Conservation (phyloP, 2,888 invertebrate species). For the Lydus trimaculatus region DNA sequence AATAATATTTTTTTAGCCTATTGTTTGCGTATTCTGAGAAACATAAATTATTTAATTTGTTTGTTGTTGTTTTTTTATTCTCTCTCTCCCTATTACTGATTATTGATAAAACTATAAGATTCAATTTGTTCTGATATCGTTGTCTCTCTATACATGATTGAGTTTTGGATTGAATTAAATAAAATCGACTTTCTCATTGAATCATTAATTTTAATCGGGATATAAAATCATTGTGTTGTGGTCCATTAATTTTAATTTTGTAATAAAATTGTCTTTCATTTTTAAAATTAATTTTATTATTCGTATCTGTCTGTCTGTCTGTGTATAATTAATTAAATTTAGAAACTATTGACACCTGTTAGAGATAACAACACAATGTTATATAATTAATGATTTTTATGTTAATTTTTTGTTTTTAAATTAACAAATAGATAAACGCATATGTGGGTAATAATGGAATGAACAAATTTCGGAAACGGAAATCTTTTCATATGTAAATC, state of each 20-base stretch:
- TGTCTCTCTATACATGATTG: not conserved
- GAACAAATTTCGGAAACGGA: not conserved
- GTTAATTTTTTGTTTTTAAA: too few species aligned
- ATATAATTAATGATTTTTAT: too few species aligned
- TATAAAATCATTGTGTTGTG: not conserved
- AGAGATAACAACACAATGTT: not conserved
- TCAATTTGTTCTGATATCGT: not conserved
- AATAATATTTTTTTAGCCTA: not conserved
- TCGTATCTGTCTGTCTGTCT: not conserved
- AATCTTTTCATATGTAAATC: constrained; percentile 9
- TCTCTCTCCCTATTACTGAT: not conserved
- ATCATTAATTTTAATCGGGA: not conserved
- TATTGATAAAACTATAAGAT: not conserved
- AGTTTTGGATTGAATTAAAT: not conserved
- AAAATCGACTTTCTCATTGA: constrained; percentile 1
- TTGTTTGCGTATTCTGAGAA: not conserved
- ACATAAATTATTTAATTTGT: not conserved
- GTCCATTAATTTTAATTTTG: not conserved
- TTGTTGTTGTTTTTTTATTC: not conserved
- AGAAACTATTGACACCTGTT: not conserved
- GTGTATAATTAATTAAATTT: constrained; percentile 1
- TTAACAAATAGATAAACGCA: not conserved
- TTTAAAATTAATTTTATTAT: not conserved
- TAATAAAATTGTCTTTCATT: not conserved
- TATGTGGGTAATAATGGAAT: not conserved